phyloP scores from a whole-genome alignment of 2,797 vertebrate species.

The Paratrypauchen microcephalus region DNA sequence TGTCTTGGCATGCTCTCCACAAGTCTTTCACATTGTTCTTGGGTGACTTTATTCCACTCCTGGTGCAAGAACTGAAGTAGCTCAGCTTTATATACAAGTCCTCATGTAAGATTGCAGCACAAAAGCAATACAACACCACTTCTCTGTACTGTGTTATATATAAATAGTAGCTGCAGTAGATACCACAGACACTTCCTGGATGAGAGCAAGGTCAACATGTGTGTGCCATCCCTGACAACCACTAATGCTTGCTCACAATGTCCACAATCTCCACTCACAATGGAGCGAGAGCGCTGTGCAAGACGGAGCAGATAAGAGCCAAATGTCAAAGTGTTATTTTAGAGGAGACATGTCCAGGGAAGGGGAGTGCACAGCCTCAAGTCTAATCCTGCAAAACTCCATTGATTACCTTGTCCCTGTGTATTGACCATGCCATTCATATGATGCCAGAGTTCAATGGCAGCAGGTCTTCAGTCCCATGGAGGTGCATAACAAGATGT shows the following conservation, averaged over 20 bases:
- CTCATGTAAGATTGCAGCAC: background rate
- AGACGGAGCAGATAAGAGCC: constrained; percentile 42
- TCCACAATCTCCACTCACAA: constrained; percentile 49
- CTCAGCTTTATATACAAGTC: no score
- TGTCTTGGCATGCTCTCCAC: no score
- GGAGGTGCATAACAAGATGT: constrained; percentile 24
- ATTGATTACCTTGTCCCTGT: constrained; percentile 16
- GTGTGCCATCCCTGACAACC: constrained; percentile 21
- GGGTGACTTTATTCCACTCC: no score
- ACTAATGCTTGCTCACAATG: constrained; percentile 45
- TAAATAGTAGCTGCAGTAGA: constrained; percentile 39
- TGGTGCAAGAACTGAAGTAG: no score
- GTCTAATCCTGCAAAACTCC: constrained; percentile 20
- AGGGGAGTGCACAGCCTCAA: constrained; percentile 23
- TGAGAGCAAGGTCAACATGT: constrained; percentile 58
- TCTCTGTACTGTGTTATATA: constrained; percentile 19
- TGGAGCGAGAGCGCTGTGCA: constrained; percentile 31
- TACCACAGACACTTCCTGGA: constrained; percentile 50
- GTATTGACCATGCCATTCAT: constrained; percentile 40
- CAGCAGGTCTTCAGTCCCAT: constrained; percentile 4
- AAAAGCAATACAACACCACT: constrained; percentile 1
- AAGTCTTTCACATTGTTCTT: no score
- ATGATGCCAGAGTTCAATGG: constrained; percentile 23
- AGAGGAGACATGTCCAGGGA: constrained; percentile 19
- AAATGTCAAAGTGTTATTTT: constrained; percentile 56